phyloP scores from a whole-genome alignment of 2,797 vertebrate genomes.

The Lithobates sylvaticus region DNA sequence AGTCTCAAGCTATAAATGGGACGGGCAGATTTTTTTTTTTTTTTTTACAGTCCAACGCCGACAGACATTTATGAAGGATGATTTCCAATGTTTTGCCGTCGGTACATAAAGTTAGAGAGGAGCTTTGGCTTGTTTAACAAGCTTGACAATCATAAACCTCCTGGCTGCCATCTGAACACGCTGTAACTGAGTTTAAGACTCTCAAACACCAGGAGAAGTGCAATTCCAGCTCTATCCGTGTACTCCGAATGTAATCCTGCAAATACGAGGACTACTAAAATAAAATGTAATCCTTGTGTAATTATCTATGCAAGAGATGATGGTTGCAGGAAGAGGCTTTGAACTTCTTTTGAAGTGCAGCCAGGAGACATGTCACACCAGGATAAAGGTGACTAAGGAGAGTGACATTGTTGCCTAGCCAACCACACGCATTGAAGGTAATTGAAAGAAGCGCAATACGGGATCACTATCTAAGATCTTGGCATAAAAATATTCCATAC shows the following conservation, averaged over 20 bases:
- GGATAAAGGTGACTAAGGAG: conserved; percentile 45
- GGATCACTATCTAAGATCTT: not conserved
- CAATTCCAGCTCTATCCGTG: conserved; percentile 11
- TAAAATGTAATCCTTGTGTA: conserved; percentile 32
- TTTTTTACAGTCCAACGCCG: conserved; percentile 8
- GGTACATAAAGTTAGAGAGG: conserved; percentile 45
- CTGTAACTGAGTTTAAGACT: conserved; percentile 31
- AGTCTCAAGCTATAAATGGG: conserved; percentile 22
- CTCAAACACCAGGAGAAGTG: not conserved
- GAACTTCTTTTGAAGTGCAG: conserved; percentile 20
- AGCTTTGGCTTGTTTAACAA: conserved; percentile 47
- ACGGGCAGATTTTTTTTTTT: not conserved
- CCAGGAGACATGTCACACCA: conserved; percentile 7
- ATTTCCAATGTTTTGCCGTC: conserved; percentile 34
- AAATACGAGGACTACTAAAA: conserved; percentile 2
- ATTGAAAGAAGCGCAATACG: conserved; percentile 25
- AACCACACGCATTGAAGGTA: conserved; percentile 7
- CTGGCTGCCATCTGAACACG: conserved; percentile 10
- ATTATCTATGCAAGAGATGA: conserved; percentile 16
- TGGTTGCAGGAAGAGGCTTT: conserved; percentile 15
- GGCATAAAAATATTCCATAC: conserved; percentile 18
- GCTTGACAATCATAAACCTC: conserved; percentile 41
- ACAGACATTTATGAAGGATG: conserved; percentile 42
- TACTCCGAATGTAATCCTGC: conserved; percentile 35
- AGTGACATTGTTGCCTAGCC: conserved; percentile 21